Evolutionary conservation across 2,888 invertebrate species (phyloP).

Genomic region (Papilio gigon): DNA sequence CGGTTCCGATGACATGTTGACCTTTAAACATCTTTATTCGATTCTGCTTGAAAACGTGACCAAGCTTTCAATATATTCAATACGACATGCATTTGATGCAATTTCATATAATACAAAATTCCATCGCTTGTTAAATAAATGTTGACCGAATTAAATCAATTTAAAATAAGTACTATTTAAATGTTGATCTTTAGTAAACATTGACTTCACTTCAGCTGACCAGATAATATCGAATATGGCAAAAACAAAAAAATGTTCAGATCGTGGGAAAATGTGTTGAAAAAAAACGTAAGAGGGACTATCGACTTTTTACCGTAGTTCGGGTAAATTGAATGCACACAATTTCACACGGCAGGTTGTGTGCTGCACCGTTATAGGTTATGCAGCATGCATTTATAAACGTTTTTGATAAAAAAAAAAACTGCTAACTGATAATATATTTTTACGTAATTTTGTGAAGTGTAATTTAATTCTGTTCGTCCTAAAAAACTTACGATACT

Average conservation of each 20-base stretch:
- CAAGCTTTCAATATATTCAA: constrained; percentile 53
- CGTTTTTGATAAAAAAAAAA: not conserved
- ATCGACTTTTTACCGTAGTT: constrained; percentile 63
- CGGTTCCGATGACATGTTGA: constrained; percentile 68
- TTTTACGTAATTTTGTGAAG: not conserved
- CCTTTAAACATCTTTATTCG: constrained; percentile 61
- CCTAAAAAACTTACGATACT: not conserved
- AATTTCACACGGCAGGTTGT: constrained; percentile 33
- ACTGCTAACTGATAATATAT: not conserved
- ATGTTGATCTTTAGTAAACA: not conserved
- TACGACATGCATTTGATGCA: constrained; percentile 53
- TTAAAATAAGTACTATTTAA: not conserved
- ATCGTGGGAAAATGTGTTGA: constrained; percentile 69
- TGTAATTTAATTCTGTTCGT: not conserved
- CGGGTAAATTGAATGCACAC: constrained; percentile 52
- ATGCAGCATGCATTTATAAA: constrained; percentile 14
- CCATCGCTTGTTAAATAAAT: constrained; percentile 23
- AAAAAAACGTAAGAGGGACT: constrained; percentile 54
- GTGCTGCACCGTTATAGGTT: constrained; percentile 24
- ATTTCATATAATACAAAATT: constrained; percentile 49
- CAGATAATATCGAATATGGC: constrained; percentile 12
- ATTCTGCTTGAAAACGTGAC: constrained; percentile 59
- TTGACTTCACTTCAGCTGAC: not conserved
- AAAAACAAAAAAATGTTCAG: constrained; percentile 40
- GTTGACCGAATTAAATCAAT: not conserved